Base-by-base conservation (phyloP, 2,888 invertebrate species). In the Cistogaster globosa region DNA sequence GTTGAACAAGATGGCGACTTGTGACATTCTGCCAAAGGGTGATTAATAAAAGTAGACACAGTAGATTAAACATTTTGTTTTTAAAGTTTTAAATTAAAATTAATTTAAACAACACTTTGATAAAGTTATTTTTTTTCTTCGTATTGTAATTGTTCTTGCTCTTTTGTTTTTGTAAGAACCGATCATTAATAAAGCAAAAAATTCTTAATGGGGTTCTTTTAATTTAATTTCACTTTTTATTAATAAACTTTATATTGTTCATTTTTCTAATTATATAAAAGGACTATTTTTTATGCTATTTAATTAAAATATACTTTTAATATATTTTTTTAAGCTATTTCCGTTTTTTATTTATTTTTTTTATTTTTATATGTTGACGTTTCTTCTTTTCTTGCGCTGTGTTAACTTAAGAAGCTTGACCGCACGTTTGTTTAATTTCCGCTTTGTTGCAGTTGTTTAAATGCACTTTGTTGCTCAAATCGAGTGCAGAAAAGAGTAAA, bases 371-470 rank as follows among this genome's bases (percentile, higher is more conserved):
- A 11, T 63, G 65, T 83, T 67, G 71, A 81, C 80, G 65, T 82
- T 75, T 63, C 26, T 79, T 75, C 55, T 77, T 83, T 84, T 75
- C 87, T 86, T 87, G 82, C 32, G 67, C 58, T 63, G 42, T 67
- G 86, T 72, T 86, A 53, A 82, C 86, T 69, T 63, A 18, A 45
- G 72, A 53, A 87, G 65, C 75, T 83, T 67, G 63, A 68, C 20
- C 32, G 20, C 63, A 77, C 84, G 82, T 87, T 85, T 88, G 86
- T 55, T 65, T 60, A 83, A 68, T 83, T 85, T 82, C 77, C 72
- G 86, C 84, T 63, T 80, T 83, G 72, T 68, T 86, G 80, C 86
- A 87, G 86, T 88, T 87, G 88, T 89, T 89, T 90, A 88, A 89
- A 88, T 88, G 88, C 87, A 85, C 84, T 88, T 86, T 38, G 53